Evolutionary conservation across 2,113 vertebrate species (phyloP), one percentile per base, ranked within the genome.

Genomic region (Labeo rohita): DNA sequence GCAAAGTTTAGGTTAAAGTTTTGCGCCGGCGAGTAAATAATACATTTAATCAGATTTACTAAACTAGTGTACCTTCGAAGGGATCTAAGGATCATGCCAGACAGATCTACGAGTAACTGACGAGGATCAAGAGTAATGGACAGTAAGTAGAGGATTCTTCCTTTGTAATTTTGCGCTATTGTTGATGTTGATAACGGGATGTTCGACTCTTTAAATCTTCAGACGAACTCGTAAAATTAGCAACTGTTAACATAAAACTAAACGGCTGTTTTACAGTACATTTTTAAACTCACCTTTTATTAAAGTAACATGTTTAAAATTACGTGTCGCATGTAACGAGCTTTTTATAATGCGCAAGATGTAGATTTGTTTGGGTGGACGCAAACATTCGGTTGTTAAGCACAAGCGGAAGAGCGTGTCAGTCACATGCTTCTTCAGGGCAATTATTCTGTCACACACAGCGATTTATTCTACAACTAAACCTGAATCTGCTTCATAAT

Each of bases 141-240:
- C 21, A 80, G 84, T 86, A 45, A 86, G 84, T 86, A 34, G 65
- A 47, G 12, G 9, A 39, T 80, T 61, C 8, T 47, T 78, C 39
- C 8, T 28, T 45, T 72, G 49, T 85, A 21, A 52, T 70, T 28
- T 70, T 39, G 45, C 23, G 8, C 45, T 82, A n/a, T 82, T 82
- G 80, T 82, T 49, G 45, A 8, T 13, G 47, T 70, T 36, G 6
- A 70, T 82, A 82, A 82, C 80, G 80, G 80, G 65, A 54, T 52
- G 61, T 21, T 52, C 5, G 65, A 10, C 63, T 82, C 47, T 82
- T 49, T 80, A 81, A 52, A 52, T 68, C 49, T 70, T 52, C 9
- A 39, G 16, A 11, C 45, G 52, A 52, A 52, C 23, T 70, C 65
- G 52, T 28, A 9, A 52, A 34, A 52, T 34, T 34, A 54, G 28